Conservation (phyloP, 2,888 invertebrate genomes). For the Hirtodrosophila confusa region DNA sequence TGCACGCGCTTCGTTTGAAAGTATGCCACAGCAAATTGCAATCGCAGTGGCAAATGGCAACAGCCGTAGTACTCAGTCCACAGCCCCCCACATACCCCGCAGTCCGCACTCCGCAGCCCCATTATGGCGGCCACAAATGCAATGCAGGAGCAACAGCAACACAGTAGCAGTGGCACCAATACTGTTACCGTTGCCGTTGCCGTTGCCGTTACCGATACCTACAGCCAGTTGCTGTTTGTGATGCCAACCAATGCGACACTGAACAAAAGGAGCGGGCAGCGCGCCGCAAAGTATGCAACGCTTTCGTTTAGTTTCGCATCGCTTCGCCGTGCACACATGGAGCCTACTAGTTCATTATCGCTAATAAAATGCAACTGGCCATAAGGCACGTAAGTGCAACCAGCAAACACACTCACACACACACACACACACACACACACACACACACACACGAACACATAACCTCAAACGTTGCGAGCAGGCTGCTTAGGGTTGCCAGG, state of each 20-base stretch:
- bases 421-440: slow-evolving; percentile 11
- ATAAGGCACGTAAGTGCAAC: slow-evolving; percentile 24
- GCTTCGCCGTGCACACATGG: slow-evolving; percentile 49
- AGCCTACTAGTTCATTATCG: slow-evolving; percentile 69
- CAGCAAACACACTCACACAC: slow-evolving; percentile 3
- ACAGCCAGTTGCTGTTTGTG: slow-evolving; percentile 14
- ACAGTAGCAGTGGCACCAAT: slow-evolving; percentile 9
- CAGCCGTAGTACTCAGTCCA: slow-evolving; percentile 18
- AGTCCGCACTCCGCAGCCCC: slow-evolving; percentile 14
- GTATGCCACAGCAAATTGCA: slow-evolving; percentile 60
- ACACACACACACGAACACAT: slow-evolving; percentile 11
- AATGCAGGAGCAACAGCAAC: slow-evolving; percentile 49
- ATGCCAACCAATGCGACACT: slow-evolving; percentile 63
- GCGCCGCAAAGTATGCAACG: slow-evolving; percentile 49
- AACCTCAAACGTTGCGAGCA: slow-evolving; percentile 11
- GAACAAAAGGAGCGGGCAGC: slow-evolving; percentile 17
- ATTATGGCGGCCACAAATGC: slow-evolving; percentile 71
- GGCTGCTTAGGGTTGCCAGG: slow-evolving; percentile 29
- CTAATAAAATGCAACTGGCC: slow-evolving; percentile 66
- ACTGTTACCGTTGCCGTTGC: background rate
- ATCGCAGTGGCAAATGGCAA: slow-evolving; percentile 24
- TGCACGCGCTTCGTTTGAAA: slow-evolving; percentile 65
- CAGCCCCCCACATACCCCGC: background rate
- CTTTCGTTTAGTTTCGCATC: slow-evolving; percentile 49
- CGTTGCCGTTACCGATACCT: slow-evolving; percentile 16